Percentiles rank a stretch among this genome's conserved stretches.
Evolutionary conservation across 1,140 invertebrate genomes (phyloP).

Genomic region (Elysia chlorotica): DNA sequence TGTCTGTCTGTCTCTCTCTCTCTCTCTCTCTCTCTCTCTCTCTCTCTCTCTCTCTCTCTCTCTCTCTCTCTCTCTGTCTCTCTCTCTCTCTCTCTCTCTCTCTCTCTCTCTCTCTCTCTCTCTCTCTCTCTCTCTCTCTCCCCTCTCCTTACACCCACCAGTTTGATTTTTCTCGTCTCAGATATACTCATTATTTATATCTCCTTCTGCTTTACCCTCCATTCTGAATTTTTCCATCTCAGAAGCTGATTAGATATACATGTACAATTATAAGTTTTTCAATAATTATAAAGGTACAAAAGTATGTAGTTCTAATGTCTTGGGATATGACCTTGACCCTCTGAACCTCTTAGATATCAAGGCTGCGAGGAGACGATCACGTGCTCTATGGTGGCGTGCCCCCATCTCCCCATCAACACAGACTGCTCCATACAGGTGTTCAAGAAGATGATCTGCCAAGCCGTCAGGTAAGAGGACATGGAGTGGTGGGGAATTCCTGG

Average conservation of each 20-base stretch:
- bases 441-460: constrained; percentile 59
- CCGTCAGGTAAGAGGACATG: too few relatives aligned
- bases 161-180: background rate
- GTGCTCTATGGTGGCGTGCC: constrained; percentile 43
- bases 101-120: background rate
- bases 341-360: constrained; percentile 41
- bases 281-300: too few relatives aligned
- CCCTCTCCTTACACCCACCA: background rate
- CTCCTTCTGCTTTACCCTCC: background rate
- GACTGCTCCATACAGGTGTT: constrained; percentile 50
- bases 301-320: too few relatives aligned
- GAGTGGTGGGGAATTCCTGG: too few relatives aligned
- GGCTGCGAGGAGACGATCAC: constrained; percentile 47
- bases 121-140: background rate
- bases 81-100: background rate
- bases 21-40: background rate
- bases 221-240: background rate
- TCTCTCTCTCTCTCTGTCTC: constrained; percentile 1
- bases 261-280: too few relatives aligned
- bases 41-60: background rate
- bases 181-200: background rate
- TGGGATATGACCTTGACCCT: constrained; percentile 8
- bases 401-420: constrained; percentile 40
- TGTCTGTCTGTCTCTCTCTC: background rate
- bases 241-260: too few relatives aligned